phyloP scores from a whole-genome alignment of 2,888 invertebrate genomes.

The Nomada flava region DNA sequence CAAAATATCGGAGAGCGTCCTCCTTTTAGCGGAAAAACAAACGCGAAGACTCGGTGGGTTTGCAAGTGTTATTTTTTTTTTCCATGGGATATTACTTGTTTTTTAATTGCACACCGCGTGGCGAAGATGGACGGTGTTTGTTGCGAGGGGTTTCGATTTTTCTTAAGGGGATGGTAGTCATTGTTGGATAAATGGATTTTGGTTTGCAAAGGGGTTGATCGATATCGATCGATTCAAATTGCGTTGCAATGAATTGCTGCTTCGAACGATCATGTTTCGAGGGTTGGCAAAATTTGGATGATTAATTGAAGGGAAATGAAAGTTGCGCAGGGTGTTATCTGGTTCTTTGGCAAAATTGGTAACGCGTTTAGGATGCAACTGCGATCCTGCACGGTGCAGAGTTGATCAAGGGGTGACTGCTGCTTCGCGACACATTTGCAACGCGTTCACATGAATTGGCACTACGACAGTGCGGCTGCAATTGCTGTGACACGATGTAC shows the following conservation, averaged over 20 bases:
- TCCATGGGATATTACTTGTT: no score
- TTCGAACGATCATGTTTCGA: not conserved
- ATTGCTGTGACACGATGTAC: constrained; percentile 41
- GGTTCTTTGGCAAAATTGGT: constrained; percentile 3
- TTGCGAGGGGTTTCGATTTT: no score
- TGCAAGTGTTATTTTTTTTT: not conserved
- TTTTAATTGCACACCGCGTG: no score
- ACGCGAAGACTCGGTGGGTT: not conserved
- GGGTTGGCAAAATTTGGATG: not conserved
- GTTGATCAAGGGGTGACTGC: constrained; percentile 40
- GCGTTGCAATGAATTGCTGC: not conserved
- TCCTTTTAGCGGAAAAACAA: constrained; percentile 9
- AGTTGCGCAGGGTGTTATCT: not conserved
- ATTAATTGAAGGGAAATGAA: not conserved
- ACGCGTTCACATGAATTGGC: constrained; percentile 45
- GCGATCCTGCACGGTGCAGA: constrained; percentile 25
- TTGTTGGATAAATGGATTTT: no score
- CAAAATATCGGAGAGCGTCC: constrained; percentile 25
- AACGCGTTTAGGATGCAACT: constrained; percentile 44
- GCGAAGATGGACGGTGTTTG: no score
- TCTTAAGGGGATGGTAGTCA: no score
- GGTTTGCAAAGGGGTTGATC: not conserved
- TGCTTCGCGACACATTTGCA: constrained; percentile 41
- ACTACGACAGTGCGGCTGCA: constrained; percentile 27
- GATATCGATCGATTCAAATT: not conserved